Evolutionary conservation across 2,888 invertebrate genomes (phyloP), one percentile per base, ranked within the genome.

Genomic region (Hermaeophaga mercurialis): DNA sequence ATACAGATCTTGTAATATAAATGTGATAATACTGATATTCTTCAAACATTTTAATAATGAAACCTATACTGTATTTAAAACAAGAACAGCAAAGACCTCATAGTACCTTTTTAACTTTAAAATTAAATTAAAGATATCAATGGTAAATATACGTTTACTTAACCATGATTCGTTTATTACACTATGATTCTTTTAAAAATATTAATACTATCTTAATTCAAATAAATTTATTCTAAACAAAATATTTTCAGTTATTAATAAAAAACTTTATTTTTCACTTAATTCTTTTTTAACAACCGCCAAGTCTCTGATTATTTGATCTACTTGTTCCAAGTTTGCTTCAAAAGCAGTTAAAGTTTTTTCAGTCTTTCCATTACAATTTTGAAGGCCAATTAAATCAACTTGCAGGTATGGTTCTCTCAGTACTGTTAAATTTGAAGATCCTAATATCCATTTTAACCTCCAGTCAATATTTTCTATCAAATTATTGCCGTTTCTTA

Each of bases 391-490:
- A 54, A 72, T 67, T 15, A 83, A 69, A 66, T 81, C 79, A 38
- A 82, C 49, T 59, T 81, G 80, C 22, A 81, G 63, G 22, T 82
- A 64, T 5, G 80, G 78, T 70, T 81, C 79, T 58, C 78, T 74
- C 11, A 80, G 58, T 0, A 78, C 73, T 26, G 80, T 77, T 54
- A 81, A 67, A 64, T 78, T 78, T 52, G 82, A 82, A 36, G 80
- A 80, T 14, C 82, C 83, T 71, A 82, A 75, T 19, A 82, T 67
- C 73, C 81, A 78, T 76, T 80, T 81, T 24, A 83, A 61, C 70
- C 79, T 79, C 81, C 82, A 83, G 66, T 83, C 82, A 58, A 80
- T 78, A 60, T 80, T 79, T 31, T 74, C 72, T 8, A 82, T 70
- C 1, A 80, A 73, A 28, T 74, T 66, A 44, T 72, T 59, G 26